These are phyloP conservation scores for Cygnus olor DNA, from an alignment of 2,797 vertebrate species.

Conservation along the genomic window DNA sequence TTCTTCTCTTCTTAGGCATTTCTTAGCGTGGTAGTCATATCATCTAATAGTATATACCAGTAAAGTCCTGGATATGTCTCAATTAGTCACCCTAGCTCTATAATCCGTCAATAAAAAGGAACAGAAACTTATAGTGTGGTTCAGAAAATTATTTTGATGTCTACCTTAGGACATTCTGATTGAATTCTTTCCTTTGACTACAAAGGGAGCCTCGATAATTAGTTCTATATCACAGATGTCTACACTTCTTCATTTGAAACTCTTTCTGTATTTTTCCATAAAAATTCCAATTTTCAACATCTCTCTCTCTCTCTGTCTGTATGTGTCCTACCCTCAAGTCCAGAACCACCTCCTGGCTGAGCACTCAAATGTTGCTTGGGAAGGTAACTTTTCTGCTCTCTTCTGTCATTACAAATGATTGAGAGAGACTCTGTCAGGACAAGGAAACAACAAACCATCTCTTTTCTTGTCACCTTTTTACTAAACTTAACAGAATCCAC, in stretches of 20 bases:
- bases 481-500: not conserved
- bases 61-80: not conserved
- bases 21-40: not conserved
- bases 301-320: not conserved
- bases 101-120: not conserved
- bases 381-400: not conserved
- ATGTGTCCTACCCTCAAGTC: not conserved
- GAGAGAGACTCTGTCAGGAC: not conserved
- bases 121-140: accelerated
- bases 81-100: not conserved
- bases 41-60: not conserved
- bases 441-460: not conserved
- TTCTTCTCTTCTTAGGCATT: not conserved
- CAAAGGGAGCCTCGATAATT: not conserved
- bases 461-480: not conserved
- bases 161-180: not conserved
- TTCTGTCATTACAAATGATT: not conserved
- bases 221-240: not conserved
- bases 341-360: not conserved
- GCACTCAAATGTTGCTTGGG: accelerated
- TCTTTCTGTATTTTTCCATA: not conserved
- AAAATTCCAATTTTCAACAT: not conserved
- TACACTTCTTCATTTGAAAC: not conserved
- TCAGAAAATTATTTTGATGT: not conserved
- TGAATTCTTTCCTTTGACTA: not conserved